Conservation (phyloP, 2,797 vertebrate genomes). For the Halcyon badia region DNA sequence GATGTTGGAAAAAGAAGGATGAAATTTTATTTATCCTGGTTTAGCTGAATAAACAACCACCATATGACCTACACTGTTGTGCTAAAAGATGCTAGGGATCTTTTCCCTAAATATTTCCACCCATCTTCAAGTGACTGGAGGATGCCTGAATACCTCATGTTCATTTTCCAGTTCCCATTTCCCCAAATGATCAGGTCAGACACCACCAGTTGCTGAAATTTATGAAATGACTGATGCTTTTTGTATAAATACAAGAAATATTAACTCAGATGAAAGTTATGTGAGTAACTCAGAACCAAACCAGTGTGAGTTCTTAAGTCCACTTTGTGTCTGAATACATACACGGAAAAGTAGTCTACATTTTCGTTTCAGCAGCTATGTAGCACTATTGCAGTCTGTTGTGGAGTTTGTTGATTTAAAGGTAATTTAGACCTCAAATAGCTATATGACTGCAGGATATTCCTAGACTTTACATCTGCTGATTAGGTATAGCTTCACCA, state of each 20-base stretch:
- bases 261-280: neutral
- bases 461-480: neutral
- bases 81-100: accelerated
- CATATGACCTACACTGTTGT: neutral
- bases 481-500: neutral
- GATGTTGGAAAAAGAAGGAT: accelerated
- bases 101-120: neutral
- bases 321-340: neutral
- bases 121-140: neutral
- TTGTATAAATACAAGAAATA: neutral
- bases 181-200: neutral
- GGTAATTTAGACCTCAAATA: neutral
- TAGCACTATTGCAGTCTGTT: neutral
- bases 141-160: accelerated
- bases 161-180: neutral
- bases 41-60: neutral
- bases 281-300: neutral
- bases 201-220: neutral
- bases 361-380: neutral
- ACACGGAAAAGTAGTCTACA: neutral
- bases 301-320: accelerated
- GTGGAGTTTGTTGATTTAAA: neutral
- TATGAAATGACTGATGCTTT: accelerated
- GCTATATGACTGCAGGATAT: neutral
- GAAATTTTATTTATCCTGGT: accelerated